These are phyloP conservation scores for Vidua chalybeata DNA, from an alignment of 2,113 vertebrate species.

Conservation along the genomic window DNA sequence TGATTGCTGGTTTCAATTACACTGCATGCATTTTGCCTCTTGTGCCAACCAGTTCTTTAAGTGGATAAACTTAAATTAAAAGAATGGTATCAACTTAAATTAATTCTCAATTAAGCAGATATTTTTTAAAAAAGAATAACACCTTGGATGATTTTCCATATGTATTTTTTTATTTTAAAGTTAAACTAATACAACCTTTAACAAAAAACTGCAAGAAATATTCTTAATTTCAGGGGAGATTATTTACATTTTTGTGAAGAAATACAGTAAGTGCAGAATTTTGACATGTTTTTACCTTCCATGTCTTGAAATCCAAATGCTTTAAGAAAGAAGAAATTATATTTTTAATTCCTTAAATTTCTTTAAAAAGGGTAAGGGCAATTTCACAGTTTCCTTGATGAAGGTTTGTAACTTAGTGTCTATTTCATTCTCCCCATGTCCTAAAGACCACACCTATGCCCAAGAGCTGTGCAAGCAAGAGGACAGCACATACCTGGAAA, in stretches of 20 bases:
- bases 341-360: neutral
- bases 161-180: constrained; percentile 5
- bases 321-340: neutral
- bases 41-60: constrained; percentile 57
- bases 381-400: neutral
- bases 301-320: neutral
- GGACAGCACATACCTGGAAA: neutral
- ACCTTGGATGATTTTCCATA: constrained; percentile 14
- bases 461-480: neutral
- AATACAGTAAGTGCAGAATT: neutral
- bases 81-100: constrained; percentile 43
- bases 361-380: neutral
- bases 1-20: constrained; percentile 72
- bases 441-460: neutral
- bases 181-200: neutral
- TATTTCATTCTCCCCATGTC: neutral
- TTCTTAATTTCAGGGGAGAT: neutral
- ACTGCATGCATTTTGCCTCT: constrained; percentile 29
- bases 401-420: neutral
- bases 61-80: constrained; percentile 74
- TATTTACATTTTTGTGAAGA: neutral
- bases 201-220: neutral
- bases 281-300: neutral
- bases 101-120: constrained; percentile 38
- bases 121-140: neutral